Conservation (phyloP, 2,888 invertebrate genomes). For the Mesodorylaimus sp. region DNA sequence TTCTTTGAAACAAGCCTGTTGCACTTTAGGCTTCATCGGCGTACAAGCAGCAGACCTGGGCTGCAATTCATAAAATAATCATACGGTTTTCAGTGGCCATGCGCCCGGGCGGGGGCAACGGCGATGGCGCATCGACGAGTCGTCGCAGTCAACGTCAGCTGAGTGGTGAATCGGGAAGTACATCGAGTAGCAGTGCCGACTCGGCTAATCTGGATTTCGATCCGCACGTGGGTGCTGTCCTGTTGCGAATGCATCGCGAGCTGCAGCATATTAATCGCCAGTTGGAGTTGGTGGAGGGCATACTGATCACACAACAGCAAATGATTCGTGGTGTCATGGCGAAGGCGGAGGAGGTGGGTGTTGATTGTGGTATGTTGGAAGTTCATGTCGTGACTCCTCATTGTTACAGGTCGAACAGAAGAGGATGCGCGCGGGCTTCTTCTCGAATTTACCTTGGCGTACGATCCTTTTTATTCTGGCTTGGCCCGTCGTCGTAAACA, state of each 20-base stretch:
- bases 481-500: slow-evolving; percentile 9
- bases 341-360: background rate
- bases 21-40: no score
- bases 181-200: slow-evolving; percentile 10
- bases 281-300: slow-evolving; percentile 10
- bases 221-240: slow-evolving; percentile 9
- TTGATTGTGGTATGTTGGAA: no score
- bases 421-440: slow-evolving; percentile 1
- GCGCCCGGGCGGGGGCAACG: no score
- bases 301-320: slow-evolving; percentile 10
- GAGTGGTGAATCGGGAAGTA: background rate
- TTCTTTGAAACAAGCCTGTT: no score
- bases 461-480: slow-evolving; percentile 8
- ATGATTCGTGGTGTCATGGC: background rate
- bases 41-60: no score
- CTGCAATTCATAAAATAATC: no score
- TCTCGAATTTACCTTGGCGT: slow-evolving; percentile 7
- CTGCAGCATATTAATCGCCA: slow-evolving; percentile 10
- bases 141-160: background rate
- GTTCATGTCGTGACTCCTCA: background rate
- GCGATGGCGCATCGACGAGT: background rate
- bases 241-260: slow-evolving; percentile 11
- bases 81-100: no score
- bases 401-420: background rate
- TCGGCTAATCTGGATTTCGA: slow-evolving; percentile 4